Evolutionary conservation across 2,888 invertebrate genomes (phyloP).

Genomic region (Gymnocheta viridis): DNA sequence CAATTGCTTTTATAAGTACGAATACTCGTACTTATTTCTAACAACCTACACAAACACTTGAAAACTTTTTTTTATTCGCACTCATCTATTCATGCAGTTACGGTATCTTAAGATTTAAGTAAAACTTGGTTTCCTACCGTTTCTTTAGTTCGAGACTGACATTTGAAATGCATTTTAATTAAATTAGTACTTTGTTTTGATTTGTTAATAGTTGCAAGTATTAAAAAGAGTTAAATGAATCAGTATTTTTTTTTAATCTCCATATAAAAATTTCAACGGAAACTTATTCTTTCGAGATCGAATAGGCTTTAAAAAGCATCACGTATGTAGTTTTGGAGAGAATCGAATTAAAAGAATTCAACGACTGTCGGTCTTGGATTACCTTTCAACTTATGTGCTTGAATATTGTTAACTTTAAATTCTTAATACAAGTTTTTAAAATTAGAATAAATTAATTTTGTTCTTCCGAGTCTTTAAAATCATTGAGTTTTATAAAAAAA

Average conservation of each 20-base stretch:
- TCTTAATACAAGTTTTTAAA: too few relatives aligned
- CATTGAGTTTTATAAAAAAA: too few relatives aligned
- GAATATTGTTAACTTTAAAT: too few relatives aligned
- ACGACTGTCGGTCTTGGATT: too few relatives aligned
- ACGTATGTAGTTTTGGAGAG: too few relatives aligned
- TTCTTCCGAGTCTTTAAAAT: too few relatives aligned
- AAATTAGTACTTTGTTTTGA: not conserved
- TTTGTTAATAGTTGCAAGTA: not conserved
- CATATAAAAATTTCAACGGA: too few relatives aligned
- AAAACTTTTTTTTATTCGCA: constrained; percentile 20
- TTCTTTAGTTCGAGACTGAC: not conserved
- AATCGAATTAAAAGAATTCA: too few relatives aligned
- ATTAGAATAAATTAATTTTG: too few relatives aligned
- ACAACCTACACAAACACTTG: constrained; percentile 37
- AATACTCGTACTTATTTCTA: not conserved
- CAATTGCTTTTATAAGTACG: constrained; percentile 17
- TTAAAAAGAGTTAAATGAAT: not conserved
- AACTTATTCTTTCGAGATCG: too few relatives aligned
- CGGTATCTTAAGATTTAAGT: constrained; percentile 12
- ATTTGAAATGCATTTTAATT: constrained; percentile 7
- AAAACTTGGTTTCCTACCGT: not conserved
- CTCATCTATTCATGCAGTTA: constrained; percentile 3
- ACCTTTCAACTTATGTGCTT: too few relatives aligned
- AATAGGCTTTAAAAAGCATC: too few relatives aligned
- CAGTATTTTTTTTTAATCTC: not conserved